These are phyloP conservation scores for Akabosia matsudoensis DNA, from an alignment of 1,140 invertebrate genomes.

Conservation along the genomic window DNA sequence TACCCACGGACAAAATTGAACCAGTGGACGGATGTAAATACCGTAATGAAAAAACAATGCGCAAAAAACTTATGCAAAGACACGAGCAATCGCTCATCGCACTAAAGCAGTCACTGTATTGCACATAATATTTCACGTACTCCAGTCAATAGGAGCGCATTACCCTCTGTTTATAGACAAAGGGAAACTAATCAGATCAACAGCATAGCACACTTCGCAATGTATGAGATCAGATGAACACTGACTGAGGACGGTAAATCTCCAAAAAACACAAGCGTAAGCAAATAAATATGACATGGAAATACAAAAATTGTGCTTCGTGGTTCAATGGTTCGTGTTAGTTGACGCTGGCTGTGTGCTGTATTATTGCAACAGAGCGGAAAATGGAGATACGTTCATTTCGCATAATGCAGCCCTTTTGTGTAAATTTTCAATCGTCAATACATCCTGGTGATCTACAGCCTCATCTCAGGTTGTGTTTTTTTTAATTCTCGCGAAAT, in stretches of 20 bases:
- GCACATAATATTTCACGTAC: background rate
- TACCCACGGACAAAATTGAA: background rate
- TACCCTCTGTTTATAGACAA: too few relatives aligned
- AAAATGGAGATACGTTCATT: background rate
- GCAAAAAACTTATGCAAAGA: conserved; percentile 3
- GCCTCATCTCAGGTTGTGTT: background rate
- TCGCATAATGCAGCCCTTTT: background rate
- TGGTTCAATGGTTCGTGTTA: background rate
- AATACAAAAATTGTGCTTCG: background rate
- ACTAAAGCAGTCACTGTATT: background rate
- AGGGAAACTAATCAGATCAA: too few relatives aligned
- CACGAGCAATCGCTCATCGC: background rate
- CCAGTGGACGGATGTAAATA: background rate
- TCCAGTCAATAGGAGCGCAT: background rate
- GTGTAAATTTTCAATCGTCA: background rate
- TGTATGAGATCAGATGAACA: too few relatives aligned
- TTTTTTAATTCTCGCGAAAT: background rate
- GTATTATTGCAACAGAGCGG: background rate
- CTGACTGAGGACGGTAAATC: background rate
- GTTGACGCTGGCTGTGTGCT: too few relatives aligned
- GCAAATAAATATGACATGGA: background rate
- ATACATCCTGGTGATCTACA: background rate
- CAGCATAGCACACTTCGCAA: too few relatives aligned
- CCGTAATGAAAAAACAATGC: background rate
- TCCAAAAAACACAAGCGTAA: background rate